Percentiles rank a stretch among this genome's conserved stretches.
Conservation (phyloP, 1,140 invertebrate species). For the Maniola jurtina region DNA sequence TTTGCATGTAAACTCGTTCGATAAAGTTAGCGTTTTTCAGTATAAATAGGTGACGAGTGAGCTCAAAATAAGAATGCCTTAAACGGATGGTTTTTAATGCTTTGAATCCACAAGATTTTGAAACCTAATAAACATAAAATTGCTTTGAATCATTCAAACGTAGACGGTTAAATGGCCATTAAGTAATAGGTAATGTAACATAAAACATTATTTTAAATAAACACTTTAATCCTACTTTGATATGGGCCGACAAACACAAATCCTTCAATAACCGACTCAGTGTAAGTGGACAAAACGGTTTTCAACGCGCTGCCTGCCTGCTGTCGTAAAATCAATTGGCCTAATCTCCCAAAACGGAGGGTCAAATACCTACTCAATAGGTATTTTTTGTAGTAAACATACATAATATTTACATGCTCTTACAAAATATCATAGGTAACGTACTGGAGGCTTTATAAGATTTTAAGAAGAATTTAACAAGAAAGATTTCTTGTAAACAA, state of each 20-base stretch:
- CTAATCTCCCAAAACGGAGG: constrained; percentile 22
- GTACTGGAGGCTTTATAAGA: not conserved
- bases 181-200: no score
- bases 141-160: no score
- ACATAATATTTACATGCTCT: not conserved
- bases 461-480: no score
- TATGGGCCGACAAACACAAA: constrained; percentile 18
- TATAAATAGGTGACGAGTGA: no score
- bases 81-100: no score
- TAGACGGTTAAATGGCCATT: no score
- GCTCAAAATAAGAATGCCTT: no score
- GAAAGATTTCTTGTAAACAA: no score
- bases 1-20: no score
- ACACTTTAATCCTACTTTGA: constrained; percentile 14
- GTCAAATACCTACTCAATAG: constrained; percentile 3
- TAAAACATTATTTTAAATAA: not conserved
- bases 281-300: constrained; percentile 16
- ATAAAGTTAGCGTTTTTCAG: no score
- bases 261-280: constrained; percentile 12
- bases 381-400: not conserved
- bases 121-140: no score
- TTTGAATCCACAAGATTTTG: no score
- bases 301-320: constrained; percentile 18
- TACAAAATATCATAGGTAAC: not conserved
- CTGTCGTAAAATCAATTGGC: constrained; percentile 18